Conservation (phyloP, 2,888 invertebrate species). For the Brachyptera putata region DNA sequence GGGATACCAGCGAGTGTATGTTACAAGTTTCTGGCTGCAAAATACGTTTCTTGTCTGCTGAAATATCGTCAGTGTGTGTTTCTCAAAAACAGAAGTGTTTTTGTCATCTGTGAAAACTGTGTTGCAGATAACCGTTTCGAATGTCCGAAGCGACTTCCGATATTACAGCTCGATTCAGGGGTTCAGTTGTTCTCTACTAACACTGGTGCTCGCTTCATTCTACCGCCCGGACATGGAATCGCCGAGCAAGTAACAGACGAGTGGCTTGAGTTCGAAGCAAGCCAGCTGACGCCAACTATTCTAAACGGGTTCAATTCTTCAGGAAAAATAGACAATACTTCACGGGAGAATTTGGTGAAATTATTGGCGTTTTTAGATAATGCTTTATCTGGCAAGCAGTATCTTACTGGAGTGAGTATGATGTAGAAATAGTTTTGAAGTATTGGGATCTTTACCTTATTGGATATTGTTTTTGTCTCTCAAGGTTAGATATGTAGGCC, state of each 20-base stretch:
- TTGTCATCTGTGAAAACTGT: no score
- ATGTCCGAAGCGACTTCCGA: slow-evolving; percentile 60
- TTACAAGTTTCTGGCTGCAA: neutral
- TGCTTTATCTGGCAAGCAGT: slow-evolving; percentile 40
- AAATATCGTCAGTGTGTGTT: no score
- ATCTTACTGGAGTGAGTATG: slow-evolving; percentile 55
- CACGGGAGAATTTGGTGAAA: neutral
- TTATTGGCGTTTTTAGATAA: neutral
- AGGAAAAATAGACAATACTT: neutral
- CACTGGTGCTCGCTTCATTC: slow-evolving; percentile 63
- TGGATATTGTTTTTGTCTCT: no score
- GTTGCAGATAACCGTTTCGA: slow-evolving; percentile 51
- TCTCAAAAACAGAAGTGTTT: no score
- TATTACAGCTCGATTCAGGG: slow-evolving; percentile 58
- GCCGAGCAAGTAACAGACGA: slow-evolving; percentile 40
- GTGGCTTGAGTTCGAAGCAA: slow-evolving; percentile 48
- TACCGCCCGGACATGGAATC: slow-evolving; percentile 47
- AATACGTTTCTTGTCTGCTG: no score
- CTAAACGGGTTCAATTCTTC: neutral
- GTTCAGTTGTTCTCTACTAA: slow-evolving; percentile 65
- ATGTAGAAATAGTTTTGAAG: neutral
- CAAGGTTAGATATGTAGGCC: no score
- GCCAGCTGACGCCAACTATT: slow-evolving; percentile 44
- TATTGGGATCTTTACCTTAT: neutral
- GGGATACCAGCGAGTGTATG: slow-evolving; percentile 26